Base-by-base conservation (phyloP, 2,888 invertebrate genomes). In the Liposcelis brunnea region DNA sequence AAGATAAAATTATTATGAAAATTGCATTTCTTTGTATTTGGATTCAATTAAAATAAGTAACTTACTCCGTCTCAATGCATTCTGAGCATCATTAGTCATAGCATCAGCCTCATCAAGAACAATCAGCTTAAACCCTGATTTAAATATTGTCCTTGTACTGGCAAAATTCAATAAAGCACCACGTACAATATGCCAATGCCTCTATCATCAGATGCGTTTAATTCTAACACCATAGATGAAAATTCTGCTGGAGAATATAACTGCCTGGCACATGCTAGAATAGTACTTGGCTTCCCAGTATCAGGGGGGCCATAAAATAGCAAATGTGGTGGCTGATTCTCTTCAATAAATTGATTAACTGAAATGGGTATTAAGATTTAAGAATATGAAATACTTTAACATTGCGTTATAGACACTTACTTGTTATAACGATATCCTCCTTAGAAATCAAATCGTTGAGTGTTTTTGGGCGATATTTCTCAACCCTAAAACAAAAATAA, bases 21-120 rank as follows among this genome's bases (percentile, higher is more conserved):
- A 36, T 11, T 18, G 34, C 37, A 37, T 33, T 40, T 43, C 46
- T n/a, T n/a, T n/a, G n/a, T n/a, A n/a, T n/a, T n/a, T n/a, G n/a
- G n/a, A n/a, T n/a, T n/a, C n/a, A n/a, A n/a, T n/a, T n/a, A n/a
- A n/a, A n/a, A n/a, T n/a, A n/a, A n/a, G 16, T n/a, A 44, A 43
- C 38, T 47, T 52, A 43, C n/a, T n/a, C n/a, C n/a, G n/a, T n/a
- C n/a, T n/a, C n/a, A n/a, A n/a, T n/a, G n/a, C n/a, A n/a, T n/a
- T 99, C 62, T 99, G 98, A 1, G 98, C 98, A 74, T 99, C 98
- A 63, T 86, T 85, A 1, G 97, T 99, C 97, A 98, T 98, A 0
- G 95, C 93, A 71, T 98, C 97, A 1, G 97, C 97, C 70, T 98
- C 97, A 71, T 98, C 97, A 16, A 98, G 68, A 52, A 98, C 94